phyloP scores from a whole-genome alignment of 2,888 invertebrate genomes.

The Mystacides longicornis region DNA sequence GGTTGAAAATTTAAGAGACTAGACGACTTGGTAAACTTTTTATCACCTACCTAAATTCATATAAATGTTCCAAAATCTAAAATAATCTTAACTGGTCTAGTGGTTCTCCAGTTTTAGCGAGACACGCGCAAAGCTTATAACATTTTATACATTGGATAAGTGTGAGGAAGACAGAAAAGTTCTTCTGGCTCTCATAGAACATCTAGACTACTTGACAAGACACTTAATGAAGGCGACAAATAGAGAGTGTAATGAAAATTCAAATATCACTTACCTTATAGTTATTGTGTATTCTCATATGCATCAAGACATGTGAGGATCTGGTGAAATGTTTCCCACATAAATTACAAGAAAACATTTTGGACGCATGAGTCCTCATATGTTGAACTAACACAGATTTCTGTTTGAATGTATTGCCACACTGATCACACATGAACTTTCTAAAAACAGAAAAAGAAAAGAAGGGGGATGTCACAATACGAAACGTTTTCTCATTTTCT shows the following conservation, averaged over 20 bases:
- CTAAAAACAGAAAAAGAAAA: slow-evolving; percentile 6
- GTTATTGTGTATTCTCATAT: slow-evolving; percentile 42
- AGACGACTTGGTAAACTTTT: too few species aligned
- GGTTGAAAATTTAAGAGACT: too few species aligned
- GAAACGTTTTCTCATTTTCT: too few species aligned
- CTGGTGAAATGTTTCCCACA: slow-evolving; percentile 34
- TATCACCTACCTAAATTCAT: too few species aligned
- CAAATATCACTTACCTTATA: slow-evolving; percentile 32
- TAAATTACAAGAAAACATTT: slow-evolving; percentile 31
- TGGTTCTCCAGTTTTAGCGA: too few species aligned
- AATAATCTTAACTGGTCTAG: too few species aligned
- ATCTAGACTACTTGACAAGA: neutral
- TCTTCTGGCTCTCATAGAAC: neutral
- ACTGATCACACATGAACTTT: slow-evolving; percentile 23
- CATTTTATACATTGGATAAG: too few species aligned
- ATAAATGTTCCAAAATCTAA: too few species aligned
- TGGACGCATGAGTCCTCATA: slow-evolving; percentile 33
- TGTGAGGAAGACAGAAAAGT: too few species aligned
- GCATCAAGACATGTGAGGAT: slow-evolving; percentile 38
- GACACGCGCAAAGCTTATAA: too few species aligned
- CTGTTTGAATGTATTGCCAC: slow-evolving; percentile 25
- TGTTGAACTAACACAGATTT: slow-evolving; percentile 27
- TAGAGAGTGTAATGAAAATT: too few species aligned
- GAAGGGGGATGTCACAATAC: neutral
- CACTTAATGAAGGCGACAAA: too few species aligned